Evolutionary conservation across 2,797 vertebrate species (phyloP).

Genomic region (Crypturellus tataupa): DNA sequence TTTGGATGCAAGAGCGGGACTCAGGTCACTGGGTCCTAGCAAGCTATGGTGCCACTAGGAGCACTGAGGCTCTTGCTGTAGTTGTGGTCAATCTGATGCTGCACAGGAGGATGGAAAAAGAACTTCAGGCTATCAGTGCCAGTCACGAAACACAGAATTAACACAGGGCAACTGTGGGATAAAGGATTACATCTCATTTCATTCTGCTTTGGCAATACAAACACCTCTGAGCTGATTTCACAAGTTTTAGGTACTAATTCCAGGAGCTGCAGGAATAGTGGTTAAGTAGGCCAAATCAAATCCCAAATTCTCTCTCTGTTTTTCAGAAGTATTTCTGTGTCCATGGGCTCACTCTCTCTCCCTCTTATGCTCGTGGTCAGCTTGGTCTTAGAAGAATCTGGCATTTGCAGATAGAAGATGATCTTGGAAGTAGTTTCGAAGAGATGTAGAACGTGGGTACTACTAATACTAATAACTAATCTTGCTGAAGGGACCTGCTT

Average conservation of each 20-base stretch:
- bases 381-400: not conserved
- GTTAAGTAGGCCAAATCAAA: not conserved
- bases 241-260: not conserved
- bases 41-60: not conserved
- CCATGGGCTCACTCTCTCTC: fast-evolving
- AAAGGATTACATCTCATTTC: not conserved
- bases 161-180: fast-evolving
- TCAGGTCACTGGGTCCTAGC: not conserved
- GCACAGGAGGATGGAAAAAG: not conserved
- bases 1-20: not conserved
- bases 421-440: not conserved
- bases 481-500: not conserved
- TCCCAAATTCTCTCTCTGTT: not conserved
- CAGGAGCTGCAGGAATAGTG: not conserved
- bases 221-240: not conserved
- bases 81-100: not conserved
- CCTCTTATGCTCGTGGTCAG: fast-evolving
- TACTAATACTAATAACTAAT: too few relatives aligned
- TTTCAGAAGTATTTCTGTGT: fast-evolving
- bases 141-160: not conserved
- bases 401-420: not conserved
- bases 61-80: not conserved
- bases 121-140: fast-evolving
- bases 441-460: not conserved
- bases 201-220: not conserved